These are phyloP conservation scores for Dolichomitus sp. DNA, from an alignment of 2,888 invertebrate species.

Conservation along the genomic window DNA sequence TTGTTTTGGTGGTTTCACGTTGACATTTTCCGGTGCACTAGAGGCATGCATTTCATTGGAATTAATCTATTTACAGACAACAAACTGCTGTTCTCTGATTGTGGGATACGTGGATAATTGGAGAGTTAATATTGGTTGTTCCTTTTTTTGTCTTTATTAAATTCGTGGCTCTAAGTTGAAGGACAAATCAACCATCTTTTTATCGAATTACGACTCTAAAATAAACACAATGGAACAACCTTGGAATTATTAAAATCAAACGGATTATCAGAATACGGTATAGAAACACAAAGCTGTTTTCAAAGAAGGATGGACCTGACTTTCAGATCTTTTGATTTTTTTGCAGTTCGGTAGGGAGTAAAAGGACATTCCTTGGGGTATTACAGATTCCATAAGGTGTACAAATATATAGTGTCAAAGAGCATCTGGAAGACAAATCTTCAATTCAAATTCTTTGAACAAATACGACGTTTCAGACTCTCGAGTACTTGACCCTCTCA, in stretches of 20 bases:
- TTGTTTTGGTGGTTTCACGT: neutral
- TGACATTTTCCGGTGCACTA: neutral
- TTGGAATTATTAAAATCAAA: neutral
- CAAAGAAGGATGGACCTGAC: neutral
- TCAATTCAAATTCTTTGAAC: neutral
- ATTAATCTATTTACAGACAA: neutral
- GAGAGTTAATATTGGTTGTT: neutral
- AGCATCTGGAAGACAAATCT: constrained; percentile 10
- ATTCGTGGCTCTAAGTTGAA: neutral
- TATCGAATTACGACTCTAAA: neutral
- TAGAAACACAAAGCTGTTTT: neutral
- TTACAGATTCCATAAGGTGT: neutral
- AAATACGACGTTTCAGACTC: neutral
- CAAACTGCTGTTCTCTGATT: neutral
- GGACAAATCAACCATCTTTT: neutral
- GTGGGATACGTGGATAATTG: neutral
- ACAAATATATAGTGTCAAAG: neutral
- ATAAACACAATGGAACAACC: neutral
- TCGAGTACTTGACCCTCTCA: neutral
- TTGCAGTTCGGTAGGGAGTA: neutral
- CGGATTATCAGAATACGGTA: neutral
- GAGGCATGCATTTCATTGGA: neutral
- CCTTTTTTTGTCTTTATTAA: neutral
- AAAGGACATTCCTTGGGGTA: neutral
- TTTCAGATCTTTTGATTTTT: neutral